Percentiles rank a stretch among this genome's conserved stretches.
Conservation (phyloP, 2,113 vertebrate species). For the Chloropsis cyanopogon region DNA sequence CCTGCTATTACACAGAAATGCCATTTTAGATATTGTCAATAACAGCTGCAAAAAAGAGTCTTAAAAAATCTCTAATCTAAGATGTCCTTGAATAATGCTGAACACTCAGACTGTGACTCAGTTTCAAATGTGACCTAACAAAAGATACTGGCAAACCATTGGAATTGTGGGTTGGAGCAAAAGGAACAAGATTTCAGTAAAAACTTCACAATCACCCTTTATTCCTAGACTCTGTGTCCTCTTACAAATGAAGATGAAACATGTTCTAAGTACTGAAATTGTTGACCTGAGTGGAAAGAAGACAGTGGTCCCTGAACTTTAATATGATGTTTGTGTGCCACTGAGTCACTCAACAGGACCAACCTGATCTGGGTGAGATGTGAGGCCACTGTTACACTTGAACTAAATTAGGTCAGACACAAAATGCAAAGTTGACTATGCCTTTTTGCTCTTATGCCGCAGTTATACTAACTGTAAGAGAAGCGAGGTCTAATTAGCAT, state of each 20-base stretch:
- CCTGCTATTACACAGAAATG: not conserved
- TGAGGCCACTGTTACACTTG: not conserved
- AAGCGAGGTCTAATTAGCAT: not conserved
- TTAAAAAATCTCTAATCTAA: not conserved
- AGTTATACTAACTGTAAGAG: not conserved
- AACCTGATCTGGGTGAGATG: not conserved
- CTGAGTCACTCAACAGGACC: not conserved
- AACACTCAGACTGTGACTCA: not conserved
- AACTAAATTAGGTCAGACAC: not conserved
- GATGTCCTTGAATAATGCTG: not conserved
- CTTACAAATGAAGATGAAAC: not conserved
- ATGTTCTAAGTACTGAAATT: not conserved
- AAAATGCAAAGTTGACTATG: not conserved
- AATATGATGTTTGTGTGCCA: not conserved
- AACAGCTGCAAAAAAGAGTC: not conserved
- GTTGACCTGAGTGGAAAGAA: not conserved
- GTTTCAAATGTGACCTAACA: not conserved
- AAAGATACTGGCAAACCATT: not conserved
- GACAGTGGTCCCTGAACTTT: not conserved
- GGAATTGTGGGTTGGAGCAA: not conserved
- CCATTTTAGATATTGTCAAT: not conserved
- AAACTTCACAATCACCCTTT: not conserved
- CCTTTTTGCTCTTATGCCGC: not conserved
- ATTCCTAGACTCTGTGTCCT: not conserved
- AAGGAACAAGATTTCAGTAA: not conserved